phyloP scores from a whole-genome alignment of 2,888 invertebrate species.

The Epinotia demarniana region DNA sequence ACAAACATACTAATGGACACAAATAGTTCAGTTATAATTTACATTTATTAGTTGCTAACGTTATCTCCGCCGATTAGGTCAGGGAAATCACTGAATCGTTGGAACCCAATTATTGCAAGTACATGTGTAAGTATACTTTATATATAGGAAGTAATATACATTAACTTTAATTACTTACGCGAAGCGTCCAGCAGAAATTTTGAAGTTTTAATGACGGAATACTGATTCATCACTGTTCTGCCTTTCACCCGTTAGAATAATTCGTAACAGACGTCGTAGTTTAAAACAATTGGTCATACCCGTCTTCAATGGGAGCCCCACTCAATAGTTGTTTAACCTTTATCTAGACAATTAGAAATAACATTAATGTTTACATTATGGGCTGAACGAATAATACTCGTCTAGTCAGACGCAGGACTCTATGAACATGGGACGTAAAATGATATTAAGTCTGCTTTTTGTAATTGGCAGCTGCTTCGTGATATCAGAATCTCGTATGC shows the following conservation, averaged over 20 bases:
- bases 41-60: neutral
- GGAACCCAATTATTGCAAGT: neutral
- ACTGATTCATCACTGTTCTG: neutral
- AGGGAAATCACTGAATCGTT: neutral
- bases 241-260: neutral
- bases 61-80: neutral
- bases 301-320: neutral
- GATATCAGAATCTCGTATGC: conserved; percentile 56
- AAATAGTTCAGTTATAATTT: neutral
- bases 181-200: neutral
- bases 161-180: too few species aligned
- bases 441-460: conserved; percentile 56
- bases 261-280: neutral
- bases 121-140: neutral
- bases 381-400: conserved; percentile 56
- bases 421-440: conserved; percentile 55
- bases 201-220: neutral
- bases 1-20: neutral
- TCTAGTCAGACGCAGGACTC: conserved; percentile 59
- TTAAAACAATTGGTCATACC: conserved; percentile 21
- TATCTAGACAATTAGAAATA: conserved; percentile 62
- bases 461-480: conserved; percentile 50
- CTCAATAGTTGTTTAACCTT: conserved; percentile 56
- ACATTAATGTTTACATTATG: conserved; percentile 69
- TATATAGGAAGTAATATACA: too few species aligned